A percentile compares a stretch with the other conserved stretches of the same genome.
These are phyloP conservation scores for Drosophila meridiana DNA, from an alignment of 2,888 invertebrate species.

Conservation along the genomic window DNA sequence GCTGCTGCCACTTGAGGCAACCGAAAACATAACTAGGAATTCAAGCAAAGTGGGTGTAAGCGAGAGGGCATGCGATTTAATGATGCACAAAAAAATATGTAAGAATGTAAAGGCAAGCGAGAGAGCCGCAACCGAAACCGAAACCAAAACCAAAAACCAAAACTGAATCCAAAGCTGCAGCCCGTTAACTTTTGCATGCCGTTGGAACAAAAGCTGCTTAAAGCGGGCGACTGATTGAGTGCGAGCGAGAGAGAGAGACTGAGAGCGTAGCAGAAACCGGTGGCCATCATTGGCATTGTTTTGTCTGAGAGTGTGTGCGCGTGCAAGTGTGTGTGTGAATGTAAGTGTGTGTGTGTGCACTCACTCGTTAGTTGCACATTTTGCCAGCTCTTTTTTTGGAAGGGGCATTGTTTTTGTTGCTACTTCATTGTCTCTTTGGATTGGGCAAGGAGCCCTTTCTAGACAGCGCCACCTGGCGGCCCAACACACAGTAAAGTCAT, in stretches of 20 bases:
- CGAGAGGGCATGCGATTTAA: constrained; percentile 34
- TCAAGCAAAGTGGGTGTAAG: background rate
- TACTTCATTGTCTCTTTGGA: constrained; percentile 36
- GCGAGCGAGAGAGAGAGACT: background rate
- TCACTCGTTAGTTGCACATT: constrained; percentile 70
- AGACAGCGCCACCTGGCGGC: constrained; percentile 55
- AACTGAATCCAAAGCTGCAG: constrained; percentile 38
- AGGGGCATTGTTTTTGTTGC: constrained; percentile 42
- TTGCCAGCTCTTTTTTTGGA: constrained; percentile 51
- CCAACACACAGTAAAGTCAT: constrained; percentile 63
- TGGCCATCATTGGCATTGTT: constrained; percentile 29
- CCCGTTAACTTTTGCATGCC: constrained; percentile 42
- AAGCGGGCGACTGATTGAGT: constrained; percentile 16
- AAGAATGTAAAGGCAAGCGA: constrained; percentile 10
- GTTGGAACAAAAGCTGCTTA: constrained; percentile 56
- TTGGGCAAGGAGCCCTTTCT: constrained; percentile 12
- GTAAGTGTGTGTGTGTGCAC: constrained; percentile 21
- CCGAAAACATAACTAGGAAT: constrained; percentile 26
- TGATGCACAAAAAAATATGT: constrained; percentile 39
- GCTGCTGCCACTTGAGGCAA: constrained; percentile 24
- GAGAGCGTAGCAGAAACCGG: background rate
- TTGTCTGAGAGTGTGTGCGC: constrained; percentile 9
- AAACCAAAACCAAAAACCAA: constrained; percentile 24
- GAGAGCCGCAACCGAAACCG: constrained; percentile 16
- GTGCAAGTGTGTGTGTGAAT: constrained; percentile 3